phyloP scores from a whole-genome alignment of 2,797 vertebrate species.

The Threskiornis aethiopicus region DNA sequence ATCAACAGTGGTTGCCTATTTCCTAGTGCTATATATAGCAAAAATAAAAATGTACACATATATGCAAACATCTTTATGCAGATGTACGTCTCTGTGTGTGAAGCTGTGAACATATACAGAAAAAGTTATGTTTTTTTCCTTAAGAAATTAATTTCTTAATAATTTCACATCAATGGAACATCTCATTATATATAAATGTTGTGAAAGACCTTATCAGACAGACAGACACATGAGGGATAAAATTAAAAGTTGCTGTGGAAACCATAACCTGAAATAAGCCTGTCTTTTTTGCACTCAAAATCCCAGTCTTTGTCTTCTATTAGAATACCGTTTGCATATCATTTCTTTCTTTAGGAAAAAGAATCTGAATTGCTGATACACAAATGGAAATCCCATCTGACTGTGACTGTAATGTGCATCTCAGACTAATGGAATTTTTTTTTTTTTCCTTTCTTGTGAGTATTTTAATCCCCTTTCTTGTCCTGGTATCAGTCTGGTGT shows the following conservation, averaged over 20 bases:
- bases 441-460: not conserved
- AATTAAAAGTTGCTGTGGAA: conserved; percentile 52
- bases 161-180: not conserved
- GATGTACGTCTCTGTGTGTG: not conserved
- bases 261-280: conserved; percentile 28
- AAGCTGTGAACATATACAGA: not conserved
- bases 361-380: conserved; percentile 30
- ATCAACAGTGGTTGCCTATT: not conserved
- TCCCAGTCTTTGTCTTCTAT: conserved; percentile 14
- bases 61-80: not conserved
- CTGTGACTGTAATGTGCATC: not conserved
- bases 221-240: not conserved
- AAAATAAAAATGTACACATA: not conserved
- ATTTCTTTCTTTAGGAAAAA: conserved; percentile 16
- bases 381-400: conserved; percentile 2
- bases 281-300: not conserved
- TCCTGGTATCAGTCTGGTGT: not conserved
- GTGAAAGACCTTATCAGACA: conserved; percentile 34
- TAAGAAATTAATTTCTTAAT: conserved; percentile 36
- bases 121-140: fast-evolving
- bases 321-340: not conserved
- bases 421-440: not conserved
- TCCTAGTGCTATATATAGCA: not conserved
- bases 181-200: conserved; percentile 26
- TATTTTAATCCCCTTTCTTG: not conserved